Conservation (phyloP, 2,113 vertebrate genomes). For the Tragelaphus strepsiceros region DNA sequence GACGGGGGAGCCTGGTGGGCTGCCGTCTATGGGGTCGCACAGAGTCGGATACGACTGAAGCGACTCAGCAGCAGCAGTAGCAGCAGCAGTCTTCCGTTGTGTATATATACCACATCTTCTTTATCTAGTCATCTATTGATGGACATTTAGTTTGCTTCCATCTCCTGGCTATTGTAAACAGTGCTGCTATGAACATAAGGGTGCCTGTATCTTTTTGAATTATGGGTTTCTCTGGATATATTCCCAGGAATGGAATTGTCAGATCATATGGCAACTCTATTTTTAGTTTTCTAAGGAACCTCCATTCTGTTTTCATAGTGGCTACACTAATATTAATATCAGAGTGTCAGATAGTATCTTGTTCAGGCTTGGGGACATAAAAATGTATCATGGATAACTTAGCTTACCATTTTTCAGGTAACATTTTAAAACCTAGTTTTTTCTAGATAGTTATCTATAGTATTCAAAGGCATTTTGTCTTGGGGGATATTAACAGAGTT, state of each 20-base stretch:
- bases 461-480: background rate
- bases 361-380: background rate
- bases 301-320: background rate
- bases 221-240: background rate
- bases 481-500: background rate
- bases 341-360: background rate
- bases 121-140: background rate
- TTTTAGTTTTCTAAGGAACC: background rate
- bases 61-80: no score
- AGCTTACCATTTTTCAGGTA: background rate
- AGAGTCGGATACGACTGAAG: no score
- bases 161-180: background rate
- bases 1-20: no score
- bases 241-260: background rate
- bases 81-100: background rate
- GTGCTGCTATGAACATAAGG: background rate
- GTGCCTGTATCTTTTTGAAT: background rate
- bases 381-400: background rate
- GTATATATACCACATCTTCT: background rate
- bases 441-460: background rate
- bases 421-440: background rate
- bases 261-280: background rate
- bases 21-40: no score
- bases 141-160: background rate
- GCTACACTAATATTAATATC: background rate